These are phyloP conservation scores for Plectropomus leopardus DNA, from an alignment of 2,113 vertebrate species.

Conservation along the genomic window DNA sequence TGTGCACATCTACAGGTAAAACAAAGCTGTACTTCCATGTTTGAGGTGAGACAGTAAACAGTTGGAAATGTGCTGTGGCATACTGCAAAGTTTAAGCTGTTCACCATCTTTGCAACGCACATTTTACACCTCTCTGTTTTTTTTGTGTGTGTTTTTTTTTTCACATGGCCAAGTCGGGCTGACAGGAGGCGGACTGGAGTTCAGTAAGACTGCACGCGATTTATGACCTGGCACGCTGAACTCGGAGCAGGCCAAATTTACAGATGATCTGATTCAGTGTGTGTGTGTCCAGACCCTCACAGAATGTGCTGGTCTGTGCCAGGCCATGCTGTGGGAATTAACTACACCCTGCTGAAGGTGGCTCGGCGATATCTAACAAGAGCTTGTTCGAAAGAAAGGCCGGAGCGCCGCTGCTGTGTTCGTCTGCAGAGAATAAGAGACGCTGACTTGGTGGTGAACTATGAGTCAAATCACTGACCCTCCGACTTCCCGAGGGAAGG, in stretches of 20 bases:
- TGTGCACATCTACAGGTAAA: conserved; percentile 19
- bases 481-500: conserved; percentile 51
- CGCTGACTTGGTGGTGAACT: conserved; percentile 57
- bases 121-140: conserved; percentile 60
- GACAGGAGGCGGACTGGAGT: conserved; percentile 65
- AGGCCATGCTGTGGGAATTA: conserved; percentile 58
- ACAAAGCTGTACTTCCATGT: neutral
- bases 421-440: conserved; percentile 41
- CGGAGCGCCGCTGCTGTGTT: conserved; percentile 10
- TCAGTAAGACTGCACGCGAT: conserved; percentile 68
- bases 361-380: conserved; percentile 36
- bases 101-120: conserved; percentile 35
- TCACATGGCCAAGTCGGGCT: conserved; percentile 40
- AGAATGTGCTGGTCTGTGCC: conserved; percentile 51
- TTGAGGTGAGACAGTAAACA: conserved; percentile 32
- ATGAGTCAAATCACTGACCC: conserved; percentile 64
- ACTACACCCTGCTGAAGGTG: conserved; percentile 43
- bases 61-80: conserved; percentile 40
- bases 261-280: conserved; percentile 68
- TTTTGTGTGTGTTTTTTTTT: conserved; percentile 27
- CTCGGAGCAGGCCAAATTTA: conserved; percentile 67
- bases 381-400: conserved; percentile 33
- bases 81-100: conserved; percentile 27
- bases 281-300: conserved; percentile 33
- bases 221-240: conserved; percentile 72